Evolutionary conservation across 1,140 invertebrate species (phyloP).

Genomic region (Aphis craccivora): DNA sequence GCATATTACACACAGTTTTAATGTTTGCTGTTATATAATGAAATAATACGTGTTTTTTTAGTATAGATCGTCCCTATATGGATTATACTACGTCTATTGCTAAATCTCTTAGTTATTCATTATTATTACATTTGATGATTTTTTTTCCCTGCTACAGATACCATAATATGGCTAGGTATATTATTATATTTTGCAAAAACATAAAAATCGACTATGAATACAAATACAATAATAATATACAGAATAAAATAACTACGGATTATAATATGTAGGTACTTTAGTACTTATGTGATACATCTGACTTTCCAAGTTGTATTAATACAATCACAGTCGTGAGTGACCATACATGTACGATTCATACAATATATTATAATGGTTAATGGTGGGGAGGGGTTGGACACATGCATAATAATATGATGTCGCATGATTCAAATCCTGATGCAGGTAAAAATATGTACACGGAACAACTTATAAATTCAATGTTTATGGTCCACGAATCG

Average conservation of each 20-base stretch:
- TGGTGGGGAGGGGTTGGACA: neutral
- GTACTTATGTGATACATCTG: neutral
- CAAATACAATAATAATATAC: neutral
- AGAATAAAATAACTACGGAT: neutral
- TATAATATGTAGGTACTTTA: neutral
- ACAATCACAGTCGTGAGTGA: conserved; percentile 43
- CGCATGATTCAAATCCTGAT: neutral
- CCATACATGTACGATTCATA: conserved; percentile 7
- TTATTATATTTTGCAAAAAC: neutral
- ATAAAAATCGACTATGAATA: neutral
- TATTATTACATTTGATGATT: neutral
- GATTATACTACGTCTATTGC: too few relatives aligned
- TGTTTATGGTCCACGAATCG: conserved; percentile 17
- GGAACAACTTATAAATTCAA: neutral
- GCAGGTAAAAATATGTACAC: neutral
- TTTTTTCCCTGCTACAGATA: neutral
- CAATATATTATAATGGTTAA: neutral
- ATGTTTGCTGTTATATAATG: neutral
- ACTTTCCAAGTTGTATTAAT: conserved; percentile 37
- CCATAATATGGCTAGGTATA: neutral
- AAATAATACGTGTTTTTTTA: too few relatives aligned
- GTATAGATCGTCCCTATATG: too few relatives aligned
- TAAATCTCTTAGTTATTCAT: neutral
- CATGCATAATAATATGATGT: neutral
- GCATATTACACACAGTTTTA: neutral